Base-by-base conservation (phyloP, 2,113 vertebrate species). In the Caracal caracal region DNA sequence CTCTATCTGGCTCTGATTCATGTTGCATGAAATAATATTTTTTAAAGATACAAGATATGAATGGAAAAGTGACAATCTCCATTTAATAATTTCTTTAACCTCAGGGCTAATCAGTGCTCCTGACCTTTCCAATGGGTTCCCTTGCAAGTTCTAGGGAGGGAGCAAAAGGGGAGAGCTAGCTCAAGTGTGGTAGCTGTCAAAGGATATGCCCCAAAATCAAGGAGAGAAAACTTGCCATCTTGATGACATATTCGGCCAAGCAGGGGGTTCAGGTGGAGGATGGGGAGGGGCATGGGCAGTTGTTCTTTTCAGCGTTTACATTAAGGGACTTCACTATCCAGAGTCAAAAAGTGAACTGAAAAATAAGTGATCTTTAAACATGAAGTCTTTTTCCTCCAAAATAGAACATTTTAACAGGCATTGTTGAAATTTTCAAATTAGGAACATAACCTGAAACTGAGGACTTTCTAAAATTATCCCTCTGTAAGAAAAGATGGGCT, bases 61-160 rank as follows among this genome's bases (percentile, higher is more conserved):
- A 90, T 15, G 65, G 9, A 37, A 94, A 10, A 78, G 16, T 2
- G 35, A 63, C 19, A 47, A 83, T 33, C 33, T 85, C 70, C 47
- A 47, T 49, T 35, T n/a, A 76, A 83, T 71, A 84, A 83, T 76
- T 83, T 95, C 71, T 81, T 91, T 66, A 73, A 90, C 53, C 26
- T 59, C 12, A 3, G 56, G 56, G 33, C 65, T 90, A 73, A 68
- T 68, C 88, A 49, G 65, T 49, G 37, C 56, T 43, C 87, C 71
- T 83, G 56, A 87, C 73, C 92, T 97, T 98, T 85, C 61, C 65
- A 90, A 94, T 86, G 24, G 13, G 35, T 47, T 94, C n/a, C 56
- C 56, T 51, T 33, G 20, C 26, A 96, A 73, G 33, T 90, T 95
- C 63, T 35, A 26, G 22, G 24, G 37, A 66, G n/a, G 2, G 13